Conservation (phyloP, 2,888 invertebrate genomes). For the Drosophila buzzatii region DNA sequence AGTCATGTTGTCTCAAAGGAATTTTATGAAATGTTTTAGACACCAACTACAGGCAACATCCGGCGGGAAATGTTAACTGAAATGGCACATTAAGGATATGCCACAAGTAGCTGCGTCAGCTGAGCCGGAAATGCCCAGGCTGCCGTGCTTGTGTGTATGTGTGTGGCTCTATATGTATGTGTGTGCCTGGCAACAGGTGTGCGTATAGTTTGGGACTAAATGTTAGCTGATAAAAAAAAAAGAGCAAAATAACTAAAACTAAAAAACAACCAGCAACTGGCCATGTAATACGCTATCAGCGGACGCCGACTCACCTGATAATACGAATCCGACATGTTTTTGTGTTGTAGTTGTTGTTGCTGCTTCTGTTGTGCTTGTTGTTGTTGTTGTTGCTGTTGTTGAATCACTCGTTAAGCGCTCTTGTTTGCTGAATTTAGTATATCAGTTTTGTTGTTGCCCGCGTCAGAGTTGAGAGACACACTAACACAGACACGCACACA, state of each 20-base stretch:
- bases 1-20: constrained; percentile 13
- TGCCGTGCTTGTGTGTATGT: constrained; percentile 39
- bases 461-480: constrained; percentile 45
- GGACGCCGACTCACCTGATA: constrained; percentile 83
- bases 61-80: constrained; percentile 32
- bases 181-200: constrained; percentile 55
- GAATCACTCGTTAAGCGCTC: constrained; percentile 44
- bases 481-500: constrained; percentile 27
- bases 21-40: not conserved
- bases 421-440: constrained; percentile 33
- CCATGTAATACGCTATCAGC: constrained; percentile 54
- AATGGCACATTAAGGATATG: constrained; percentile 56
- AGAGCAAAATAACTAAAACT: not conserved
- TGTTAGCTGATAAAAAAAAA: constrained; percentile 36
- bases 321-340: constrained; percentile 85
- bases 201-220: constrained; percentile 18
- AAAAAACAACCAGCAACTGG: constrained; percentile 29
- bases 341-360: constrained; percentile 34
- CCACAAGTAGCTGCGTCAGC: constrained; percentile 66
- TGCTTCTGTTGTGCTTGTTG: constrained; percentile 11
- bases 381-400: constrained; percentile 36
- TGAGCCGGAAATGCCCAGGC: constrained; percentile 59
- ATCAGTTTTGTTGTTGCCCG: constrained; percentile 57
- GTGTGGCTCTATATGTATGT: constrained; percentile 7
- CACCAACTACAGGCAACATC: constrained; percentile 34